Base-by-base conservation (phyloP, 2,113 vertebrate species). In the Pandion haliaetus region DNA sequence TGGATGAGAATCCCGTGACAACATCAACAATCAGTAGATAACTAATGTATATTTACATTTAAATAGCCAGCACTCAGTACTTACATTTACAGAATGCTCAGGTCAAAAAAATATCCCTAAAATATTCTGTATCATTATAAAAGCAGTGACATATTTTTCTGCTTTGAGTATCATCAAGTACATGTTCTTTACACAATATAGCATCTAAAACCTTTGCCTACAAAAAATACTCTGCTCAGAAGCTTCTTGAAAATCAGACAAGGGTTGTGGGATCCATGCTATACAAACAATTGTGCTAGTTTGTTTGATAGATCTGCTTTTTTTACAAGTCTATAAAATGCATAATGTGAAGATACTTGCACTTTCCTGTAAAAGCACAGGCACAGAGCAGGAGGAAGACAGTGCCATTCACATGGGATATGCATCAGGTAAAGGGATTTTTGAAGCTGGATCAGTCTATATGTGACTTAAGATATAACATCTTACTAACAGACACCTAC, bases 401-500 rank as follows among this genome's bases (percentile, higher is more conserved):
- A 23, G 5, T 58, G 15, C 10, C 44, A 67, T 54, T 77, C 57
- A 74, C 7, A 32, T 20, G 14, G 18, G 17, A 57, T 71, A 52
- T 0, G 0, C 79, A 82, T 17, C 10, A 47, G 28, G 10, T 17
- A 59, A 40, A 52, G 61, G 14, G 32, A 55, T 49, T 90, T 87
- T 62, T 88, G 57, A 70, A 62, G 52, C 16, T 85, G 28, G 8
- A 82, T 58, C n/a, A 24, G 32, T 32, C 20, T 67, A 9, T 7
- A 4, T 58, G 9, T 13, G 21, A 70, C 25, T 82, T 73, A 72
- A 66, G 28, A 29, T 55, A 24, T 5, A 44, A 44, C 0, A 0
- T 59, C 32, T 62, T 73, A 36, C 11, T 29, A 70, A n/a, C 4
- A 47, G 32, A 84, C n/a, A 62, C 5, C 21, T 45, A 49, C 9